These are phyloP conservation scores for Anthrax anthrax DNA, from an alignment of 2,888 invertebrate species.

Conservation along the genomic window DNA sequence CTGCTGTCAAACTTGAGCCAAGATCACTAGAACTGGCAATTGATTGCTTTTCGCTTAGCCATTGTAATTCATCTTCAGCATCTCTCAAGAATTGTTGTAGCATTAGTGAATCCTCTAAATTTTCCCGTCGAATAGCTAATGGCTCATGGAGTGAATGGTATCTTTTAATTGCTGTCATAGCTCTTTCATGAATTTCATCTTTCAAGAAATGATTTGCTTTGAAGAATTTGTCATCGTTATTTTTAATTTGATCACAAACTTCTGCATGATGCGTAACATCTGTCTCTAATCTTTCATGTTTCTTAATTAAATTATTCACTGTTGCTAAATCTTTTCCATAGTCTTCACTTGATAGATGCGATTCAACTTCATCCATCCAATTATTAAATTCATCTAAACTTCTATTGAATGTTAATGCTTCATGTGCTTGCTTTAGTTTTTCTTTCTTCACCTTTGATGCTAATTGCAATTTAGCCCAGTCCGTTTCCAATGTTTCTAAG, in stretches of 20 bases:
- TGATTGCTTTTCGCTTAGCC: constrained; percentile 69
- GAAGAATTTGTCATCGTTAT: constrained; percentile 64
- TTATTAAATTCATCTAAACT: constrained; percentile 83
- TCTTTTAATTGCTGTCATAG: constrained; percentile 48
- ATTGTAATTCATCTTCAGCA: constrained; percentile 82
- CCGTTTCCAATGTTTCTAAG: constrained; percentile 67
- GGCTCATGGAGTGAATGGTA: constrained; percentile 78
- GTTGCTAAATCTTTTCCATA: constrained; percentile 76
- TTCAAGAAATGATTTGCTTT: constrained; percentile 78
- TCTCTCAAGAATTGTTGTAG: constrained; percentile 84
- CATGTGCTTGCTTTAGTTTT: constrained; percentile 78
- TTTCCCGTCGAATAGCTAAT: constrained; percentile 78
- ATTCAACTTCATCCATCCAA: constrained; percentile 84
- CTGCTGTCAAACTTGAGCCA: constrained; percentile 51
- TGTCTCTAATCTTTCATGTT: constrained; percentile 70
- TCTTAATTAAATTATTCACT: constrained; percentile 67
- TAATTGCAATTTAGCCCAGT: constrained; percentile 75
- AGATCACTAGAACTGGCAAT: constrained; percentile 57
- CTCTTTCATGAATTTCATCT: constrained; percentile 65
- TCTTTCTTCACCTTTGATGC: constrained; percentile 71
- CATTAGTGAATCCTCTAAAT: constrained; percentile 76
- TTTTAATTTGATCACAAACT: constrained; percentile 62
- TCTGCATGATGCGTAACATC: constrained; percentile 75
- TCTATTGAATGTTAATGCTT: constrained; percentile 74
- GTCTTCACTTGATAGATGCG: constrained; percentile 42